Evolutionary conservation across 2,113 vertebrate species (phyloP), one percentile per base, ranked within the genome.

Genomic region (Oncorhynchus tshawytscha): DNA sequence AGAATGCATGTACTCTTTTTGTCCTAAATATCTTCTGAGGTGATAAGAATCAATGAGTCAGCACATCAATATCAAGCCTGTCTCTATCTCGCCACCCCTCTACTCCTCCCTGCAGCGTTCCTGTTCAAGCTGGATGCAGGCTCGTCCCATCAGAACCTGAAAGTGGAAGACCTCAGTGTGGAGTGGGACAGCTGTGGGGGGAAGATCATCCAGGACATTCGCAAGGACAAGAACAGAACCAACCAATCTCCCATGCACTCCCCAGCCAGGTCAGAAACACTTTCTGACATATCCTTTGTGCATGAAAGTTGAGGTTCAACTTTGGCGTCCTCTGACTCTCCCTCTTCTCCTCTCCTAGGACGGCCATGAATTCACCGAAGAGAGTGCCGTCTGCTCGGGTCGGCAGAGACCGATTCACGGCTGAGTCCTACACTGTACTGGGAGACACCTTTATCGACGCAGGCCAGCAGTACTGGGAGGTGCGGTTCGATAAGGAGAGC

Each of bases 131-230:
- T 99, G 93, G 97, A 99, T 0, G 89, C 94, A 4, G 88, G 85
- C 70, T 97, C 96, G 1, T 86, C 95, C 84, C 97, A 99, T 91
- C 97, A 97, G 94, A 99, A 99, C 92, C 92, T 99, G 85, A 95
- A 95, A 16, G 96, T 98, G 85, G 96, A 98, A 66, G 96, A 97
- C 5, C 81, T 97, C 79, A 94, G 91, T 3, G 97, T 95, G 84
- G 97, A 98, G 89, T 99, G 97, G 97, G 97, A 99, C 72, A 96
- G 96, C 82, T 93, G 94, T 24, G 97, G 96, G 0, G 97, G 97
- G 54, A 98, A 98, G 6, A 2, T 22, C 88, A 87, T 97, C 48
- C 96, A 97, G 84, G 97, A 98, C 6, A 96, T 98, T 82, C 96
- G 97, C 81, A 98, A 98, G 79, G 97, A 99, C 0, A 93, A 97